Conservation (phyloP, 2,113 vertebrate genomes). For the Rhea pennata region DNA sequence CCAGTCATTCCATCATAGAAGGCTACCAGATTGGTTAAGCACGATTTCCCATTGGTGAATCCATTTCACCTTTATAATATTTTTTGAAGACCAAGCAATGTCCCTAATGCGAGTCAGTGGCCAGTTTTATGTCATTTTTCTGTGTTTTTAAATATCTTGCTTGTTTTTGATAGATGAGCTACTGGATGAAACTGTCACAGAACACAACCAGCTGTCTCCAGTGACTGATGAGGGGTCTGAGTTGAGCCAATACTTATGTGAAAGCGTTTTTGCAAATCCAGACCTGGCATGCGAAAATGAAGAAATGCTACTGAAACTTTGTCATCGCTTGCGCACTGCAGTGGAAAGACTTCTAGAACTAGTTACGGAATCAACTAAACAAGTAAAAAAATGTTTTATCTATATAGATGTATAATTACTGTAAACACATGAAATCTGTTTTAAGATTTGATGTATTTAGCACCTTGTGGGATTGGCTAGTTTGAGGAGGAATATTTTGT, state of each 20-base stretch:
- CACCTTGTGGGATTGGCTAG: neutral
- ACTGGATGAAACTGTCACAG: conserved; percentile 48
- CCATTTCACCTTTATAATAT: neutral
- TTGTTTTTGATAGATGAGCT: conserved; percentile 22
- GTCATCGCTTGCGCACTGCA: conserved; percentile 79
- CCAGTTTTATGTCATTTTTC: neutral
- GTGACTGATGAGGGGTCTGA: conserved; percentile 80
- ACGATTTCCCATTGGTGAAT: no score
- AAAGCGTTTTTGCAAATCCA: conserved; percentile 87
- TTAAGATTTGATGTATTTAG: neutral
- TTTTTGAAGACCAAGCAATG: neutral
- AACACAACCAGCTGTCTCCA: conserved; percentile 69
- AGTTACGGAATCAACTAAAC: conserved; percentile 83
- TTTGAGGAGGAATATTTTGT: neutral
- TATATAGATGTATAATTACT: neutral
- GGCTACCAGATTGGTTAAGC: no score
- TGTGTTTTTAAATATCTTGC: neutral
- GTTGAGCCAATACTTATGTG: conserved; percentile 86
- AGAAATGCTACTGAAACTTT: conserved; percentile 79
- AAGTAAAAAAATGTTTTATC: conserved; percentile 75
- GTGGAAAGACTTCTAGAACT: conserved; percentile 89
- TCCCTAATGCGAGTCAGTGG: neutral
- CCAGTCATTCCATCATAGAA: no score
- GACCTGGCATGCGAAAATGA: conserved; percentile 83
- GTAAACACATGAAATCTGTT: neutral